Conservation (phyloP, 2,797 vertebrate genomes). For the Cephalopachus bancanus region DNA sequence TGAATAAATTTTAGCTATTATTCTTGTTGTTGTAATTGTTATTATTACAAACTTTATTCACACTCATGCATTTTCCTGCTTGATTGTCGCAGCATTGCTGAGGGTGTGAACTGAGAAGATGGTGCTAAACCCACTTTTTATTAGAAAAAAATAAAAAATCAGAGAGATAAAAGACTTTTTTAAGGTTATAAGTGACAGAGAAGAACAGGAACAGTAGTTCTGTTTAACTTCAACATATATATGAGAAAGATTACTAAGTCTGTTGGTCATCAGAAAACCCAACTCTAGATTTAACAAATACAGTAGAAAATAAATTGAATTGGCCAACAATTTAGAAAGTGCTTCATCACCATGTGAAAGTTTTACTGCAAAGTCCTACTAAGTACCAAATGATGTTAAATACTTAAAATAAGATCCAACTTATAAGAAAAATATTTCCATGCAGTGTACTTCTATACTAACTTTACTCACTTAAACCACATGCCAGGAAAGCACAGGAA, state of each 20-base stretch:
- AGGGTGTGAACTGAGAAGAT: neutral
- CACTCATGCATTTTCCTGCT: neutral
- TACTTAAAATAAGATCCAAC: constrained; percentile 20
- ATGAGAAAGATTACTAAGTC: neutral
- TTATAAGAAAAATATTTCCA: neutral
- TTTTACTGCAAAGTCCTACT: neutral
- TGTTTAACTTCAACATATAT: neutral
- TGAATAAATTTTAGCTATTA: neutral
- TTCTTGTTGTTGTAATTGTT: neutral
- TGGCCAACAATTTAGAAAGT: neutral
- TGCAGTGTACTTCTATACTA: neutral
- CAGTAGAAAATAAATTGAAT: neutral
- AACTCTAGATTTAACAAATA: neutral
- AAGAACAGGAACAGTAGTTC: neutral
- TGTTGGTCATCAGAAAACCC: neutral
- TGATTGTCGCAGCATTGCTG: neutral
- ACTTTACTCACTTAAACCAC: neutral
- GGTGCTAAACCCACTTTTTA: neutral
- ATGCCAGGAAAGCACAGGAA: neutral
- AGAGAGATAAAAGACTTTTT: neutral
- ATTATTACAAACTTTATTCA: neutral
- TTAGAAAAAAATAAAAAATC: neutral
- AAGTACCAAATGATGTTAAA: neutral
- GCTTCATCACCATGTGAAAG: neutral
- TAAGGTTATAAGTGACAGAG: neutral